Percentiles rank a stretch among this genome's conserved stretches.
Evolutionary conservation across 2,888 invertebrate species (phyloP).

Genomic region (Galeopsomyia nigrocyanea): DNA sequence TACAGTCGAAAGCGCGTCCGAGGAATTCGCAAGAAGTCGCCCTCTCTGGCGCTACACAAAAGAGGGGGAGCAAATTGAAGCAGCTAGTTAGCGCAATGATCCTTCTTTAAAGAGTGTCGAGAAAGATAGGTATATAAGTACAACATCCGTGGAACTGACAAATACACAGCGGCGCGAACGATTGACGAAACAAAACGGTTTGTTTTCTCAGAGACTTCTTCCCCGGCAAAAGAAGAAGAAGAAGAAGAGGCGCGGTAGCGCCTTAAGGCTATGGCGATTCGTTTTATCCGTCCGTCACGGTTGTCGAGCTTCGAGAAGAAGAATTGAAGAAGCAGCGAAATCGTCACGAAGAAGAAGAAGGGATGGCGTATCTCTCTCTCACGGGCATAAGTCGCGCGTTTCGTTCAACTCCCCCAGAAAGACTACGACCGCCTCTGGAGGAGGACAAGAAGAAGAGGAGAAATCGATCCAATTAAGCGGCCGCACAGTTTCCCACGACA

Average conservation of each 20-base stretch:
- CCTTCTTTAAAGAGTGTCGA: no score
- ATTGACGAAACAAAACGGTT: conserved; percentile 31
- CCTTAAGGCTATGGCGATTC: conserved; percentile 31
- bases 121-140: no score
- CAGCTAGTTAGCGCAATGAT: no score
- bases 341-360: conserved; percentile 23
- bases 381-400: no score
- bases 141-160: conserved; percentile 27
- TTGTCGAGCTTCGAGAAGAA: conserved; percentile 15
- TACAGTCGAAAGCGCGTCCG: no score
- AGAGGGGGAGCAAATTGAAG: no score
- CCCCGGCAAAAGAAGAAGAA: no score
- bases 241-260: conserved; percentile 32
- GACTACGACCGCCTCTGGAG: conserved; percentile 17
- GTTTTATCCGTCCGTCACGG: conserved; percentile 41
- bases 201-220: no score
- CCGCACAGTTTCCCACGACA: conserved; percentile 50
- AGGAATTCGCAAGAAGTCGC: no score
- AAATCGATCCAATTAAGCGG: conserved; percentile 42
- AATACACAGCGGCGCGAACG: not conserved
- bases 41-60: no score
- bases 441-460: conserved; percentile 7
- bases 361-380: not conserved
- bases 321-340: not conserved
- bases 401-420: no score